Evolutionary conservation across 2,888 invertebrate genomes (phyloP).

Genomic region (Chorisops tibialis): DNA sequence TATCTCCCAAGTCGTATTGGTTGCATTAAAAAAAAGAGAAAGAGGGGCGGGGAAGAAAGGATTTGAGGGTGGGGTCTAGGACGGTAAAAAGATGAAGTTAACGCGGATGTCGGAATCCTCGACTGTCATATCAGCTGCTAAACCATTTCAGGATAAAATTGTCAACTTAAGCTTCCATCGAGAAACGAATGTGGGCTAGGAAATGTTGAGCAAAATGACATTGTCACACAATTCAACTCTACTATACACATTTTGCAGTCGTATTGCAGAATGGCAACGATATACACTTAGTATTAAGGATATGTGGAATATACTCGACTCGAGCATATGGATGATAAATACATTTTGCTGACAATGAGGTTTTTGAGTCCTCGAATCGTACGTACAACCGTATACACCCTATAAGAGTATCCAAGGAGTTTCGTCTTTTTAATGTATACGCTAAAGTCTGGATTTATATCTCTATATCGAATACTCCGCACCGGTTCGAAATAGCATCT

Average conservation of each 20-base stretch:
- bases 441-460: conserved; percentile 7
- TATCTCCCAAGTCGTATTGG: neutral
- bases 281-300: neutral
- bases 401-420: conserved; percentile 23
- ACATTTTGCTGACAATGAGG: conserved; percentile 28
- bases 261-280: neutral
- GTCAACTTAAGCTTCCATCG: conserved; percentile 21
- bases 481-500: no score
- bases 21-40: neutral
- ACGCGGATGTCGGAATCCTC: conserved; percentile 14
- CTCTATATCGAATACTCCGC: neutral
- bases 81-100: conserved; percentile 12
- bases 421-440: conserved; percentile 25
- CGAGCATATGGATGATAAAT: conserved; percentile 25
- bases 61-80: neutral
- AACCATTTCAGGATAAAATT: conserved; percentile 21
- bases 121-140: conserved; percentile 16
- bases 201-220: neutral
- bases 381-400: no score
- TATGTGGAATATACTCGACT: neutral
- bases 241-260: neutral
- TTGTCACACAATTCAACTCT: neutral
- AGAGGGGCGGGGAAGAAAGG: no score
- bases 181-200: neutral
- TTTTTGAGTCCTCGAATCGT: neutral